Evolutionary conservation across 35 echinoderm and acorn worm genomes (phyloP).

Genomic region (Heliocidaris erythrogramma): DNA sequence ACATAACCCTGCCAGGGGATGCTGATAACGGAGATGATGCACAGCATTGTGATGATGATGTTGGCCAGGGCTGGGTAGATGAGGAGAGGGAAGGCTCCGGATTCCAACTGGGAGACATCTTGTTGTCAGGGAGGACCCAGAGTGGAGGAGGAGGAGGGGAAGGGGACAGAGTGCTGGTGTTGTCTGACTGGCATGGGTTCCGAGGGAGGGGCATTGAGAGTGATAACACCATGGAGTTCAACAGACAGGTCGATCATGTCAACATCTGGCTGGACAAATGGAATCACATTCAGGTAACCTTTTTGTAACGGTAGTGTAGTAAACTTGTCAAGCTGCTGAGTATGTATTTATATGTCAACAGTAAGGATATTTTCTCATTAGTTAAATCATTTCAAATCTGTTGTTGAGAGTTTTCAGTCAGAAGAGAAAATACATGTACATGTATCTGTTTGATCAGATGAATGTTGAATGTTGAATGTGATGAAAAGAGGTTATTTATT

Average conservation of each 20-base stretch:
- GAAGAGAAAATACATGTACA: no score
- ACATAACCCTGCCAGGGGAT: not conserved
- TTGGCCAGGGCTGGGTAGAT: not conserved
- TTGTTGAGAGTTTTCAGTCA: no score
- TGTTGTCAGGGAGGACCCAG: conserved; percentile 15
- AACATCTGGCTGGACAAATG: conserved; percentile 88
- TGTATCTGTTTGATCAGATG: no score
- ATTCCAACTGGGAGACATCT: conserved; percentile 32
- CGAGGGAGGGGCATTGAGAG: conserved; percentile 60
- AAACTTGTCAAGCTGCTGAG: not conserved
- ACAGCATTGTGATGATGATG: not conserved
- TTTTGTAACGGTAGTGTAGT: not conserved
- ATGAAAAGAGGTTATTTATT: no score
- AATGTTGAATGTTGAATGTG: no score
- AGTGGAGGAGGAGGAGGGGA: not conserved
- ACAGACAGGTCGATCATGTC: conserved; percentile 94
- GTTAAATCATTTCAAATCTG: not conserved
- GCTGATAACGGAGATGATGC: conserved; percentile 16
- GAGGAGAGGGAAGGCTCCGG: not conserved
- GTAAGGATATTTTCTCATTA: not conserved
- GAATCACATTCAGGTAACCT: conserved; percentile 79
- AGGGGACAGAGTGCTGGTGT: conserved; percentile 19
- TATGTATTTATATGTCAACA: not conserved
- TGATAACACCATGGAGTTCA: conserved; percentile 79
- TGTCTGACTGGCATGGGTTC: conserved; percentile 78